A percentile compares a stretch with the other conserved stretches of the same genome.
phyloP scores from a whole-genome alignment of 1,140 invertebrate genomes.

The Caligus rogercresseyi region DNA sequence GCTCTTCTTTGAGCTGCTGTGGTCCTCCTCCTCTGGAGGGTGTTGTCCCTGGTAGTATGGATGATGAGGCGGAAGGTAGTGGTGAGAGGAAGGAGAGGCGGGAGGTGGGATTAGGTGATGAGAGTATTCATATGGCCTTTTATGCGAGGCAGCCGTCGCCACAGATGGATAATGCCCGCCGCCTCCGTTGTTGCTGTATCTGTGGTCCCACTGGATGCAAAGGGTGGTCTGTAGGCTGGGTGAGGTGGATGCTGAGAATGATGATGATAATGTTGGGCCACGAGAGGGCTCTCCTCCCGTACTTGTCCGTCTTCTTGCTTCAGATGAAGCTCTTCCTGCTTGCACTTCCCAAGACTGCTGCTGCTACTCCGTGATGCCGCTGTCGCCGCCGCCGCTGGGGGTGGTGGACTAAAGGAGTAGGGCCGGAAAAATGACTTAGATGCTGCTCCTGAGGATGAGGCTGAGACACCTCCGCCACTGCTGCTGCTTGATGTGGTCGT shows the following conservation, averaged over 20 bases:
- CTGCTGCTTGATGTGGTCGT: no score
- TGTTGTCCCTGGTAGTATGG: not conserved
- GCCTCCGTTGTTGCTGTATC: no score
- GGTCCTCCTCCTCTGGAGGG: not conserved
- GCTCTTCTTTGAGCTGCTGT: no score
- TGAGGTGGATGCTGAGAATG: no score
- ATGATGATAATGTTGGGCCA: no score
- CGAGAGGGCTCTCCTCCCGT: not conserved
- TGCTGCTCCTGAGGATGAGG: not conserved
- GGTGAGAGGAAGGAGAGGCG: not conserved
- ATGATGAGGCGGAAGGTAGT: not conserved
- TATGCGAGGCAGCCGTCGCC: not conserved
- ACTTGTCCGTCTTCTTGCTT: not conserved
- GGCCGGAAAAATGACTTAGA: not conserved
- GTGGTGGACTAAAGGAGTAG: not conserved
- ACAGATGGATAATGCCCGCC: not conserved
- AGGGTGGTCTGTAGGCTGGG: not conserved
- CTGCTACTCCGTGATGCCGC: no score
- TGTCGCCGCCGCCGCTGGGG: no score
- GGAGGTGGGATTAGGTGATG: not conserved
- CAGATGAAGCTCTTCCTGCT: no score
- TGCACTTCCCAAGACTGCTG: no score
- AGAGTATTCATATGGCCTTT: not conserved
- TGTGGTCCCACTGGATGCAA: no score
- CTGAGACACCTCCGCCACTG: no score